Conservation (phyloP, 1,140 invertebrate species). For the Hyposmocoma kahamanoa region DNA sequence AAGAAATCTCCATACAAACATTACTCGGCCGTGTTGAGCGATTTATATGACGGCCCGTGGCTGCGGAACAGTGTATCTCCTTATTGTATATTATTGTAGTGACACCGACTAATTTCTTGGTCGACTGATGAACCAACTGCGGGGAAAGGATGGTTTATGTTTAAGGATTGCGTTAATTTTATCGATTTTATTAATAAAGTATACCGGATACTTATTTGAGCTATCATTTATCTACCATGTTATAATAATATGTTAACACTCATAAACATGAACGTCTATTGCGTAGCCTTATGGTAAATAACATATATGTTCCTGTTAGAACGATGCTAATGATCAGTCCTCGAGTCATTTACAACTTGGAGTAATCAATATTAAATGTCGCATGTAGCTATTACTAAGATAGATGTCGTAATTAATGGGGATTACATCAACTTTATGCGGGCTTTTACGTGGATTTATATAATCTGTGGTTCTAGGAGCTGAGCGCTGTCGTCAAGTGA, state of each 20-base stretch:
- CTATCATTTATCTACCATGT: too few relatives aligned
- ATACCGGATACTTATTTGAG: too few relatives aligned
- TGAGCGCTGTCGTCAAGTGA: constrained; percentile 32
- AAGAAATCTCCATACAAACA: constrained; percentile 74
- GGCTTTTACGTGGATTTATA: constrained; percentile 62
- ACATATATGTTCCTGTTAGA: neutral
- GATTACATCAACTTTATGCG: constrained; percentile 42
- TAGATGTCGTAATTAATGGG: constrained; percentile 38
- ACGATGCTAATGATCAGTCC: neutral
- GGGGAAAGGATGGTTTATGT: constrained; percentile 62
- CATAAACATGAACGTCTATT: too few relatives aligned
- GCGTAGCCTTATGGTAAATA: neutral
- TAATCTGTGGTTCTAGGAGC: constrained; percentile 36
- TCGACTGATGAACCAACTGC: constrained; percentile 61
- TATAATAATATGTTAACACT: too few relatives aligned
- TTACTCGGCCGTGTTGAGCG: constrained; percentile 63
- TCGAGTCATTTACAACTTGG: neutral
- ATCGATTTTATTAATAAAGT: too few relatives aligned
- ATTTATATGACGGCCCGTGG: constrained; percentile 61
- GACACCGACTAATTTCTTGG: constrained; percentile 71
- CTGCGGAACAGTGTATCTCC: constrained; percentile 41
- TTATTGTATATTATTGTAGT: constrained; percentile 73
- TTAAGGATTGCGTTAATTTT: constrained; percentile 28
- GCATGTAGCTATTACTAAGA: constrained; percentile 7
- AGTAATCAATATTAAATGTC: neutral